A percentile compares a stretch with the other conserved stretches of the same genome.
phyloP scores from a whole-genome alignment of 2,888 invertebrate genomes.

The Mesopsocus fuscifrons region DNA sequence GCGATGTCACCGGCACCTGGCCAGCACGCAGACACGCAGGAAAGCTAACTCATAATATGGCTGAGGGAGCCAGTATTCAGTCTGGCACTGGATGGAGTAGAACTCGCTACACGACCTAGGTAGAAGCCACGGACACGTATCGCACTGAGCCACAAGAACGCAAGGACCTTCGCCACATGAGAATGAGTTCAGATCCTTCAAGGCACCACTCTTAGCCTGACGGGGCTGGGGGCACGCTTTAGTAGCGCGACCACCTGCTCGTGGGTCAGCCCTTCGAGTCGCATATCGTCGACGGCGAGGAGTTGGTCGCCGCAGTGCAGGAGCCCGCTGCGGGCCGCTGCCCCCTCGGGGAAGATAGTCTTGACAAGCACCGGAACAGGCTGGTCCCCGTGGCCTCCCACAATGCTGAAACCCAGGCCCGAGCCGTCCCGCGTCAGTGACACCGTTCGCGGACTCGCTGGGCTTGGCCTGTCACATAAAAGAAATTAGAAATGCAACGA shows the following conservation, averaged over 20 bases:
- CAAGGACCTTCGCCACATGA: too few species aligned
- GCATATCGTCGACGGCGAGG: slow-evolving; percentile 24
- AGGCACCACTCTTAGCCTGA: slow-evolving; percentile 24
- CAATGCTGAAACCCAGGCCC: slow-evolving; percentile 35
- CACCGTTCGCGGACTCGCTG: slow-evolving; percentile 22
- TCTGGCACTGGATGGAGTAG: too few species aligned
- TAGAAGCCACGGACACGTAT: too few species aligned
- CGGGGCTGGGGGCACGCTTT: slow-evolving; percentile 29
- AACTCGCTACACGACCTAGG: too few species aligned
- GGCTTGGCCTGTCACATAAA: too few species aligned
- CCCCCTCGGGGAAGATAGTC: slow-evolving; percentile 26
- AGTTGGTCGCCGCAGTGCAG: slow-evolving; percentile 27
- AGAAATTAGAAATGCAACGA: too few species aligned
- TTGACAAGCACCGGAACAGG: slow-evolving; percentile 33
- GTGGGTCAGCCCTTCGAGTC: slow-evolving; percentile 25
- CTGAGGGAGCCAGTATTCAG: too few species aligned
- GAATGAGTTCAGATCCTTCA: too few species aligned
- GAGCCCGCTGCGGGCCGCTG: slow-evolving; percentile 23
- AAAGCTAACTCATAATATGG: too few species aligned
- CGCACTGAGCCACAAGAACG: too few species aligned
- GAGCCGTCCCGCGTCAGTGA: slow-evolving; percentile 29
- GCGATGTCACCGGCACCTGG: too few species aligned
- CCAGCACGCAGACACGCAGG: too few species aligned
- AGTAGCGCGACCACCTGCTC: slow-evolving; percentile 26
- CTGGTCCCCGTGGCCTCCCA: slow-evolving; percentile 30